Conservation (phyloP, 2,113 vertebrate genomes). For the Lepisosteus oculatus region DNA sequence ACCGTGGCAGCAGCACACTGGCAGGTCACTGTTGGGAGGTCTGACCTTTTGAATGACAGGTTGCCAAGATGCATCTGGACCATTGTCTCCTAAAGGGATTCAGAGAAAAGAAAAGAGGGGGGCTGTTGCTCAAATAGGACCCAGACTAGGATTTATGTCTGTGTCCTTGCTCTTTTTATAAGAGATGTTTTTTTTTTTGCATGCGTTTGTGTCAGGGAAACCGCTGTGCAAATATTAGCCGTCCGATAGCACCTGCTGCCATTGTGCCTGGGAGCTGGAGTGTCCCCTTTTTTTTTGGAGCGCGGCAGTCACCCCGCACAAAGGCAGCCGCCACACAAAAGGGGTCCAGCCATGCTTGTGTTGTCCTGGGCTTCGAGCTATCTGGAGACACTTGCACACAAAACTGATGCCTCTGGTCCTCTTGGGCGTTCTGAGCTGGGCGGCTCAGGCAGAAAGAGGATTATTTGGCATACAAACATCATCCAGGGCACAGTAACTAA, state of each 20-base stretch:
- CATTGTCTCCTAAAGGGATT: constrained; percentile 63
- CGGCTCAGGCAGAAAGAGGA: constrained; percentile 21
- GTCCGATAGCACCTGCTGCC: constrained; percentile 71
- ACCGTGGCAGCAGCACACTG: constrained; percentile 1
- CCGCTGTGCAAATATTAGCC: constrained; percentile 66
- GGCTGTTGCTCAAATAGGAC: constrained; percentile 36
- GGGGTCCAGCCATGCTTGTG: constrained; percentile 39
- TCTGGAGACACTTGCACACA: constrained; percentile 41
- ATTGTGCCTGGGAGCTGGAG: constrained; percentile 30
- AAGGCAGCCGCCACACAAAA: constrained; percentile 56
- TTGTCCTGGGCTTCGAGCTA: constrained; percentile 39
- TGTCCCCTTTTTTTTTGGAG: constrained; percentile 43
- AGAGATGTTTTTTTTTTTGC: constrained; percentile 51
- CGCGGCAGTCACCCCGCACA: constrained; percentile 52
- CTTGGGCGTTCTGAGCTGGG: constrained; percentile 24
- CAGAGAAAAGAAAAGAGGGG: constrained; percentile 36
- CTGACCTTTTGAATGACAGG: constrained; percentile 63
- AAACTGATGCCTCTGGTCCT: constrained; percentile 29
- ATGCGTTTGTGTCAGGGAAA: constrained; percentile 55
- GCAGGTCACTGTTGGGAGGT: constrained; percentile 21
- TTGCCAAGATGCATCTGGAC: constrained; percentile 60
- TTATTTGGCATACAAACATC: constrained; percentile 32
- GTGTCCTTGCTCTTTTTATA: constrained; percentile 52
- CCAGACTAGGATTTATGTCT: constrained; percentile 59
- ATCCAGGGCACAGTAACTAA: constrained; percentile 27